phyloP scores from a whole-genome alignment of 2,797 vertebrate species.

The Manis pentadactyla region DNA sequence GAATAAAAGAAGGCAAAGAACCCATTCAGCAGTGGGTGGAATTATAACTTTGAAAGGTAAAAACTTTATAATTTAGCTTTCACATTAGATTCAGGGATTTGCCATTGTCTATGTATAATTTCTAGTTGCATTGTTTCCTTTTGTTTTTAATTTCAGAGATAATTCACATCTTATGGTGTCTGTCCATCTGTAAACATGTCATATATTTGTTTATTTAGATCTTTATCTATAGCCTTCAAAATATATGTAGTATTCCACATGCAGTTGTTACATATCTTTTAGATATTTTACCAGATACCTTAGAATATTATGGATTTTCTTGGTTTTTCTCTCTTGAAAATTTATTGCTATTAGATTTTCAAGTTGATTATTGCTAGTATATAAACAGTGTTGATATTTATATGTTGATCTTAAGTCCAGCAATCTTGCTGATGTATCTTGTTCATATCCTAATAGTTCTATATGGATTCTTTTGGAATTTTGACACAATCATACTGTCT shows the following conservation, averaged over 20 bases:
- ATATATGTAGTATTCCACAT: not conserved
- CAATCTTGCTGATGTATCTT: not conserved
- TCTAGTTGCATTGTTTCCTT: not conserved
- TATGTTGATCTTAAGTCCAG: not conserved
- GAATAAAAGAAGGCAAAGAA: slow-evolving; percentile 22
- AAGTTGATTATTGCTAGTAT: not conserved
- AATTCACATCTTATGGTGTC: not conserved
- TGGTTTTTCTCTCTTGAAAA: not conserved
- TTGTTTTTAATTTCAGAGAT: not conserved
- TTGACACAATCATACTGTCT: not conserved
- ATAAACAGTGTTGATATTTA: not conserved
- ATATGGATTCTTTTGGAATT: not conserved
- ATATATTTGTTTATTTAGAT: not conserved
- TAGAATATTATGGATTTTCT: not conserved
- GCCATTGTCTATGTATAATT: not conserved
- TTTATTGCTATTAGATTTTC: not conserved
- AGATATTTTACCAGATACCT: not conserved
- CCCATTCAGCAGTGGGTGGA: not conserved
- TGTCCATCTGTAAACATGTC: not conserved
- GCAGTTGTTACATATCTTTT: not conserved
- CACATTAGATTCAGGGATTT: not conserved
- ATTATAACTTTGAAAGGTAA: slow-evolving; percentile 33
- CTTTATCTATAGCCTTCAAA: not conserved
- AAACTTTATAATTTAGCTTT: not conserved
- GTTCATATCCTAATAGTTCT: not conserved